Percentiles rank a stretch among this genome's conserved stretches.
Conservation (phyloP, 2,113 vertebrate genomes). For the Dendropsophus ebraccatus region DNA sequence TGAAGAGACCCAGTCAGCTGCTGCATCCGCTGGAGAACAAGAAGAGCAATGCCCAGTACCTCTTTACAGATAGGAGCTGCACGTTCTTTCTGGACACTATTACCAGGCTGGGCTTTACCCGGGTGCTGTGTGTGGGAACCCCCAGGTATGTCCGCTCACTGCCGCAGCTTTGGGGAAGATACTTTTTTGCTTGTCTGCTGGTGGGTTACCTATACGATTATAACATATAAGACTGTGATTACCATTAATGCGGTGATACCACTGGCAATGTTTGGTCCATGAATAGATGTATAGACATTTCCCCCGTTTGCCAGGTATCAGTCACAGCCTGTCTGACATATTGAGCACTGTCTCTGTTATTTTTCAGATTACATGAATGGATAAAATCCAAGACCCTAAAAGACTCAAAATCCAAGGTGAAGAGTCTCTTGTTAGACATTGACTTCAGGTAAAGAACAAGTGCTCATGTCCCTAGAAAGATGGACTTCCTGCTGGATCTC, state of each 20-base stretch:
- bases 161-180: too few relatives aligned
- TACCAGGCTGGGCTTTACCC: conserved; percentile 78
- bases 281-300: too few relatives aligned
- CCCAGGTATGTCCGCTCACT: conserved; percentile 92
- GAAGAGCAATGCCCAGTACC: conserved; percentile 92
- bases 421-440: conserved; percentile 92
- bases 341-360: conserved; percentile 27
- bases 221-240: too few relatives aligned
- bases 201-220: too few relatives aligned
- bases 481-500: neutral
- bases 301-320: too few relatives aligned
- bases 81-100: conserved; percentile 83
- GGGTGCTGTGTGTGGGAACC: conserved; percentile 88
- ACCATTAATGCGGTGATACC: too few relatives aligned
- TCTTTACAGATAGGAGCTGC: conserved; percentile 89
- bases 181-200: too few relatives aligned
- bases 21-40: conserved; percentile 88
- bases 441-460: conserved; percentile 84
- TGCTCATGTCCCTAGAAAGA: too few relatives aligned
- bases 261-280: too few relatives aligned
- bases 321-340: neutral
- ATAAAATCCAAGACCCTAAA: conserved; percentile 78
- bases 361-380: conserved; percentile 88
- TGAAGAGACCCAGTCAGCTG: conserved; percentile 83
- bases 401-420: conserved; percentile 69